These are phyloP conservation scores for Ariolimax columbianus DNA, from an alignment of 2,888 invertebrate genomes.

Conservation along the genomic window DNA sequence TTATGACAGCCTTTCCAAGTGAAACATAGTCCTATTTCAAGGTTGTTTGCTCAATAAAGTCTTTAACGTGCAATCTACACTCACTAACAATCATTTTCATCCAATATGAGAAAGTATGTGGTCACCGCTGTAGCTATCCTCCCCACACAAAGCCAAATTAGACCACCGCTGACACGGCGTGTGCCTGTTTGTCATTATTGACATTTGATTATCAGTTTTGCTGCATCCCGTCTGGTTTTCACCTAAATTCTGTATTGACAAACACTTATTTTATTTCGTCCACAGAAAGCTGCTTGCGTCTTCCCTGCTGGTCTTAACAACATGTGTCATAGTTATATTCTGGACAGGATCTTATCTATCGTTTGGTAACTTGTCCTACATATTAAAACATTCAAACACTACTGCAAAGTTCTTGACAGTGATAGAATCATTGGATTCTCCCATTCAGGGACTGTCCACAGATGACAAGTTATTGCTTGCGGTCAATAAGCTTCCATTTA, in stretches of 20 bases:
- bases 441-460: not conserved
- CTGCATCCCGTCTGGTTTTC: too few relatives aligned
- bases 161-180: too few relatives aligned
- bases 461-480: not conserved
- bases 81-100: too few relatives aligned
- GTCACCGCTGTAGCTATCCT: too few relatives aligned
- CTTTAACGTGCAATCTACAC: too few relatives aligned
- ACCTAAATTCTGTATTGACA: not conserved
- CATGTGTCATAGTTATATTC: slow-evolving; percentile 2
- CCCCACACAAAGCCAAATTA: too few relatives aligned
- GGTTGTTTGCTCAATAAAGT: too few relatives aligned
- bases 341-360: not conserved
- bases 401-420: not conserved
- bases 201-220: too few relatives aligned
- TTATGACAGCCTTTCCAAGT: too few relatives aligned
- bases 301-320: not conserved
- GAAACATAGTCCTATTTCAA: too few relatives aligned
- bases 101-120: too few relatives aligned
- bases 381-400: not conserved
- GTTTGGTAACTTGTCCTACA: not conserved
- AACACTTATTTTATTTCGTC: not conserved
- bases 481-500: slow-evolving; percentile 26
- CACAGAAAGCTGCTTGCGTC: not conserved
- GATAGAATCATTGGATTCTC: not conserved
- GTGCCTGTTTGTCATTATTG: too few relatives aligned